phyloP scores from a whole-genome alignment of 2,888 invertebrate species.

The Coelinius sp. region DNA sequence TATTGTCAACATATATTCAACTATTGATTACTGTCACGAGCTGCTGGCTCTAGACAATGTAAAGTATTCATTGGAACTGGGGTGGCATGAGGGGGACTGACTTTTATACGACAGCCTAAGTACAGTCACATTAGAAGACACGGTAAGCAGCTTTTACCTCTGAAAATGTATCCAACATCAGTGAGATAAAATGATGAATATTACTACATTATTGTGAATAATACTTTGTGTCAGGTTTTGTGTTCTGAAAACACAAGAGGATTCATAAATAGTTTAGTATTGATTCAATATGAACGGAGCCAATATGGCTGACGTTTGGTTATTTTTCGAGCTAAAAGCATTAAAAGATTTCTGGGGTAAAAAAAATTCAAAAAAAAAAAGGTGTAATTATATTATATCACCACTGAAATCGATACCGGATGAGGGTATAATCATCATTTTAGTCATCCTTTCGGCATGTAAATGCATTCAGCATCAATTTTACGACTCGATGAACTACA shows the following conservation, averaged over 20 bases:
- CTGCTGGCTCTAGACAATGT: constrained; percentile 24
- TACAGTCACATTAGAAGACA: neutral
- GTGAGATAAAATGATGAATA: neutral
- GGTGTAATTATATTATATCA: neutral
- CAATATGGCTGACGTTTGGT: neutral
- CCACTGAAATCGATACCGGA: neutral
- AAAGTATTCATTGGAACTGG: constrained; percentile 33
- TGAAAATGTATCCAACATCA: neutral
- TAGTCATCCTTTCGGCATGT: neutral
- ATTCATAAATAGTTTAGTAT: constrained; percentile 3
- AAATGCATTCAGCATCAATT: neutral
- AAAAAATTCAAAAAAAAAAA: neutral
- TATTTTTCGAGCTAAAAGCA: neutral
- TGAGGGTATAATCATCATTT: neutral
- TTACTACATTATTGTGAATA: neutral
- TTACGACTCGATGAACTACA: neutral
- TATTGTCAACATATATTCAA: constrained; percentile 12
- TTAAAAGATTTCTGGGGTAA: neutral
- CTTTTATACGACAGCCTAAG: constrained; percentile 9
- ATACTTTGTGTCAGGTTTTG: too few relatives aligned
- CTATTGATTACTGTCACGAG: constrained; percentile 27
- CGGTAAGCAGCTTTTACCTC: neutral
- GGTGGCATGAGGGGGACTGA: neutral
- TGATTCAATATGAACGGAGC: neutral
- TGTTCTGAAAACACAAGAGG: too few relatives aligned